Conservation (phyloP, 2,113 vertebrate species). For the Picathartes gymnocephalus region DNA sequence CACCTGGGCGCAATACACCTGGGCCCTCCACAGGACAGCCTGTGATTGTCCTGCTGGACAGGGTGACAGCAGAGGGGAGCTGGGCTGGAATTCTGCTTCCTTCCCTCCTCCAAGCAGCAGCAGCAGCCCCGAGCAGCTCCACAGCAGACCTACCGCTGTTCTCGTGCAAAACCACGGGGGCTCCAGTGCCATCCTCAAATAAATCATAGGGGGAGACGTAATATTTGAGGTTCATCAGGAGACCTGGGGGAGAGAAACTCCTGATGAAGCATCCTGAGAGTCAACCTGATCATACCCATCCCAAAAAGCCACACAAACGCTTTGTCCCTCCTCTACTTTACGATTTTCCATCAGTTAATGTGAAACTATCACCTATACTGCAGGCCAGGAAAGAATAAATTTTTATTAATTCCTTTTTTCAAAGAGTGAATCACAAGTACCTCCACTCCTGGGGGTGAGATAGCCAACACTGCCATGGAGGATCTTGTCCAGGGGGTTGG, state of each 20-base stretch:
- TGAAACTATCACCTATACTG: fast-evolving
- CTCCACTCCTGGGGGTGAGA: slow-evolving; percentile 90
- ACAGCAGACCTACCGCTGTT: slow-evolving; percentile 69
- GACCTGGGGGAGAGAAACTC: slow-evolving; percentile 70
- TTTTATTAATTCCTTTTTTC: neutral
- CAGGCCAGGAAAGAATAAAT: fast-evolving
- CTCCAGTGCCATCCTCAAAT: slow-evolving; percentile 86
- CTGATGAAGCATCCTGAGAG: neutral
- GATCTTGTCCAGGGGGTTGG: slow-evolving; percentile 90
- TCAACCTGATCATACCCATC: fast-evolving
- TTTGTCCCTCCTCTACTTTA: neutral
- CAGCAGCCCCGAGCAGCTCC: neutral
- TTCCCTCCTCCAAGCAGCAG: neutral
- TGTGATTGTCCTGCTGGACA: neutral
- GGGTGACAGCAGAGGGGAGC: neutral
- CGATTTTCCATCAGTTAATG: neutral
- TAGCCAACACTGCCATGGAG: slow-evolving; percentile 92
- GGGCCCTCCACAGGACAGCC: fast-evolving
- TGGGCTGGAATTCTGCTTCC: neutral
- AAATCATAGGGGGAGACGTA: slow-evolving; percentile 95
- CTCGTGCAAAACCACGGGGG: slow-evolving; percentile 83
- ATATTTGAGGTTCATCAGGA: slow-evolving; percentile 94
- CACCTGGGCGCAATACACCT: neutral
- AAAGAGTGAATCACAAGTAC: slow-evolving; percentile 43
- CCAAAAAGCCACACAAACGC: neutral